Percentiles rank a stretch among this genome's conserved stretches.
phyloP scores from a whole-genome alignment of 2,113 vertebrate species.

The Nematolebias whitei region DNA sequence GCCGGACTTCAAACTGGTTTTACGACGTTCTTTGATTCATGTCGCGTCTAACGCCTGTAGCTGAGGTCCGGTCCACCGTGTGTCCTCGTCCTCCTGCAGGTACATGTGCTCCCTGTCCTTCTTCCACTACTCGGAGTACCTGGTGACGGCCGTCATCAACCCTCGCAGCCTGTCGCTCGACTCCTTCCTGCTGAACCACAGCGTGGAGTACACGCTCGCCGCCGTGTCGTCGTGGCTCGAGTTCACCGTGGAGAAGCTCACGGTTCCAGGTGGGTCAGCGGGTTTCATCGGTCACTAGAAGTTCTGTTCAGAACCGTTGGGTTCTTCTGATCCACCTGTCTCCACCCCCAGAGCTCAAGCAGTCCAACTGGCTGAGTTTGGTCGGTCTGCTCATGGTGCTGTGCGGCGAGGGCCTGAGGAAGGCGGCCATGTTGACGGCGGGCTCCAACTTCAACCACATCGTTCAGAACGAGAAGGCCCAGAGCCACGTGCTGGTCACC shows the following conservation, averaged over 20 bases:
- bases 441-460: constrained; percentile 99
- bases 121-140: constrained; percentile 97
- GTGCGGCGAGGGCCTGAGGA: constrained; percentile 91
- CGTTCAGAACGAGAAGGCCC: constrained; percentile 96
- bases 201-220: constrained; percentile 92
- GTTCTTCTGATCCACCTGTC: not conserved
- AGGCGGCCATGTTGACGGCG: constrained; percentile 94
- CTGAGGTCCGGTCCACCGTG: no score
- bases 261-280: constrained; percentile 83
- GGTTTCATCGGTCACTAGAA: no score
- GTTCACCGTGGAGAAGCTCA: constrained; percentile 91
- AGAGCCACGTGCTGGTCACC: constrained; percentile 92
- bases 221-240: constrained; percentile 96
- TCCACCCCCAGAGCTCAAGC: constrained; percentile 87
- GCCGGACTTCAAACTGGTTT: no score
- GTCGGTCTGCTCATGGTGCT: constrained; percentile 92
- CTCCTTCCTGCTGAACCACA: constrained; percentile 97
- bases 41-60: no score
- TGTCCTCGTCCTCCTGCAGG: constrained; percentile 71
- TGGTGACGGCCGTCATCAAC: constrained; percentile 96
- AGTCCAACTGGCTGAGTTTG: constrained; percentile 89
- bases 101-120: constrained; percentile 95
- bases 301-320: no score
- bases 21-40: no score
- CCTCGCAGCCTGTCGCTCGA: constrained; percentile 93